phyloP scores from a whole-genome alignment of 2,113 vertebrate species.

The Anseranas semipalmata region DNA sequence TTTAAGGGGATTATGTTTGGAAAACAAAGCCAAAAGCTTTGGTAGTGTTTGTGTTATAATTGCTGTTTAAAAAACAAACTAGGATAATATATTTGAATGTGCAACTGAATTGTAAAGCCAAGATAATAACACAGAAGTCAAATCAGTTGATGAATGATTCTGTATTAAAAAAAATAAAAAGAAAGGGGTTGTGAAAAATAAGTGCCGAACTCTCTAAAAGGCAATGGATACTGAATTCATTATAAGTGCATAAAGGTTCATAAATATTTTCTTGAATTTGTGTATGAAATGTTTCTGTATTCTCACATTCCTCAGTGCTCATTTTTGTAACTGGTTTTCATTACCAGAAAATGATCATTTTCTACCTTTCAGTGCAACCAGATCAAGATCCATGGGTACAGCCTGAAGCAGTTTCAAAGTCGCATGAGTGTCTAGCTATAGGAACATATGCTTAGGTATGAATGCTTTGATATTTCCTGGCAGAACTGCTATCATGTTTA shows the following conservation, averaged over 20 bases:
- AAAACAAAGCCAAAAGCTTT: background rate
- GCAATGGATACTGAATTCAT: background rate
- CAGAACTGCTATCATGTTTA: background rate
- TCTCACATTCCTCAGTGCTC: background rate
- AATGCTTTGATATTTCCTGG: background rate
- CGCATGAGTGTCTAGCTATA: background rate
- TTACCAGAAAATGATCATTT: background rate
- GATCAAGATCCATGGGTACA: background rate
- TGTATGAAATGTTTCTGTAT: background rate
- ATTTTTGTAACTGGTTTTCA: background rate
- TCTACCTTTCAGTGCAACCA: background rate
- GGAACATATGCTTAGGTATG: background rate
- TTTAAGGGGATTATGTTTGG: background rate
- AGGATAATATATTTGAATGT: background rate
- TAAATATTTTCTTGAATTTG: background rate
- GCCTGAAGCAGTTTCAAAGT: background rate
- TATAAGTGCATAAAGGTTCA: background rate
- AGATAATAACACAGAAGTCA: background rate
- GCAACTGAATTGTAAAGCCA: background rate
- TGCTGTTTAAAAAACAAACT: background rate
- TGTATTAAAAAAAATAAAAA: background rate
- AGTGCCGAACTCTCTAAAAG: background rate
- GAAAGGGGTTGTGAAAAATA: background rate
- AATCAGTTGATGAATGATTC: background rate
- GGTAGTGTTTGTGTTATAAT: background rate